Evolutionary conservation across 2,113 vertebrate genomes (phyloP).

Genomic region (Mobula birostris): DNA sequence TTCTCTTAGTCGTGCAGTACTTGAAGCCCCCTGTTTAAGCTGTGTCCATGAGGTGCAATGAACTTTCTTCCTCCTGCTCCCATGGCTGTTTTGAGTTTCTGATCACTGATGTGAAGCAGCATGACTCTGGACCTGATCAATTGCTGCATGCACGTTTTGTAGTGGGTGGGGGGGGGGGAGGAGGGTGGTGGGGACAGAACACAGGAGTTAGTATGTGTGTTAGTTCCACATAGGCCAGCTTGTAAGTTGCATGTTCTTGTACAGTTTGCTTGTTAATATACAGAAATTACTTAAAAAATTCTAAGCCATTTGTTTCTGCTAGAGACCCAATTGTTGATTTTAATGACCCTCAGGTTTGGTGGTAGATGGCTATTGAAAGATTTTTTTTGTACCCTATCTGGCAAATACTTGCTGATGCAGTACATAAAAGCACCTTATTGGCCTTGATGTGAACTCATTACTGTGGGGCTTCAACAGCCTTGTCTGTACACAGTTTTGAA

Average conservation of each 20-base stretch:
- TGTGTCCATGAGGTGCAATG: conserved; percentile 63
- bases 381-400: conserved; percentile 73
- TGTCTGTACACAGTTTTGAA: conserved; percentile 76
- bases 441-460: conserved; percentile 79
- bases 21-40: conserved; percentile 62
- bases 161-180: conserved; percentile 42
- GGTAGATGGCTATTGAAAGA: conserved; percentile 85
- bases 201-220: conserved; percentile 79
- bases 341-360: conserved; percentile 69
- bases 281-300: conserved; percentile 84
- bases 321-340: conserved; percentile 73
- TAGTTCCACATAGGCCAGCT: conserved; percentile 93
- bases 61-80: conserved; percentile 57
- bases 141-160: conserved; percentile 93
- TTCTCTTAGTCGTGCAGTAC: conserved; percentile 47
- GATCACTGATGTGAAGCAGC: conserved; percentile 75
- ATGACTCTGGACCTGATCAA: conserved; percentile 83
- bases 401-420: conserved; percentile 73
- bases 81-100: conserved; percentile 67
- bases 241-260: conserved; percentile 99
- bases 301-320: conserved; percentile 92
- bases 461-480: conserved; percentile 71
- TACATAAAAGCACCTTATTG: conserved; percentile 77
- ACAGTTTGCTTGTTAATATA: conserved; percentile 97
- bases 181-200: conserved; percentile 41